A percentile compares a stretch with the other conserved stretches of the same genome.
These are phyloP conservation scores for Tokudaia muenninki DNA, from an alignment of 2,797 vertebrate genomes.

Conservation along the genomic window DNA sequence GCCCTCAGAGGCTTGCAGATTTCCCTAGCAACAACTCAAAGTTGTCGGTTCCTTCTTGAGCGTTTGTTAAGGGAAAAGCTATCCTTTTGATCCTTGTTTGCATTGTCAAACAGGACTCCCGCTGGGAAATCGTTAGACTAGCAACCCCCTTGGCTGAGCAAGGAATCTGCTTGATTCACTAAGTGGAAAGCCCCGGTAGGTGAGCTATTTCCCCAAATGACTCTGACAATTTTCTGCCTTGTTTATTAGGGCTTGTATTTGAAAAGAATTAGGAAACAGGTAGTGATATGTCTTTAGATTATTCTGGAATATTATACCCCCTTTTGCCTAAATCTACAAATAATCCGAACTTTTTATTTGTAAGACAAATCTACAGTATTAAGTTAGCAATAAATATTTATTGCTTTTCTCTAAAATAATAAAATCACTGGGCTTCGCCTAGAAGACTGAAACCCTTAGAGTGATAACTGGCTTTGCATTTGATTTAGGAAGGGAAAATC, in stretches of 20 bases:
- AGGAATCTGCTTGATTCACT: background rate
- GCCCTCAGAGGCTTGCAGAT: background rate
- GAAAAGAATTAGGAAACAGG: slow-evolving; percentile 7
- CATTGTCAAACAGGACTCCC: slow-evolving; percentile 33
- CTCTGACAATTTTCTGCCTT: background rate
- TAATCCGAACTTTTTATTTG: slow-evolving; percentile 25
- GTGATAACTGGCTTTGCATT: background rate
- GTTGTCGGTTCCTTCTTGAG: slow-evolving; percentile 13
- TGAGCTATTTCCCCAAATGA: background rate
- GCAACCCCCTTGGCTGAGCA: background rate
- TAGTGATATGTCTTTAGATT: background rate
- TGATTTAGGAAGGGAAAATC: slow-evolving; percentile 2
- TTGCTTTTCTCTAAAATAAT: slow-evolving; percentile 54
- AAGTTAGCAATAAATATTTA: slow-evolving; percentile 42
- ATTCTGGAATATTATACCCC: slow-evolving; percentile 1
- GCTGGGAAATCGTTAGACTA: slow-evolving; percentile 34
- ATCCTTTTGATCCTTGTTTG: slow-evolving; percentile 56
- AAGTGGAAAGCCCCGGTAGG: slow-evolving; percentile 14
- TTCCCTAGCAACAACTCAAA: slow-evolving; percentile 43
- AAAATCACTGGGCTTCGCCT: slow-evolving; percentile 17
- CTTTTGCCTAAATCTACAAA: background rate
- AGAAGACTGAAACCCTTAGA: background rate
- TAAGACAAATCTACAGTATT: background rate
- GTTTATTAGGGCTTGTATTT: background rate
- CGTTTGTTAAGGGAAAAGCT: slow-evolving; percentile 23